Evolutionary conservation across 1,140 invertebrate species (phyloP).

Genomic region (Varroa destructor): DNA sequence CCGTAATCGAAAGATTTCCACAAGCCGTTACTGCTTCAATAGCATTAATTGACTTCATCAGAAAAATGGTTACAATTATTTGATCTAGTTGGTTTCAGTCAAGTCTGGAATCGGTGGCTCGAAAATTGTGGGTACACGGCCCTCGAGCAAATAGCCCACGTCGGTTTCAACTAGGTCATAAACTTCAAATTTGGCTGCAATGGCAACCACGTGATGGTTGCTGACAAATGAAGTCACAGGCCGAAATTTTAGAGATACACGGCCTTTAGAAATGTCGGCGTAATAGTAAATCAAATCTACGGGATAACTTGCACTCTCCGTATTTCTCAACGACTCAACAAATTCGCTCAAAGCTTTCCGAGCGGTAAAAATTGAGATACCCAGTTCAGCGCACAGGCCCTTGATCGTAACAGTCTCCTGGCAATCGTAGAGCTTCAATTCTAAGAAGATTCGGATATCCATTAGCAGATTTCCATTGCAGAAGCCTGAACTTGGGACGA

Average conservation of each 20-base stretch:
- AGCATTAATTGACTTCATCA: too few species aligned
- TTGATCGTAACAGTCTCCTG: background rate
- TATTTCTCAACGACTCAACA: background rate
- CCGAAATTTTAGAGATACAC: background rate
- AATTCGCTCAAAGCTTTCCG: background rate
- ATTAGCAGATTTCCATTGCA: too few species aligned
- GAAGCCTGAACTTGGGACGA: too few species aligned
- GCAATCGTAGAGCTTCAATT: conserved; percentile 1
- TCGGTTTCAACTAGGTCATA: background rate
- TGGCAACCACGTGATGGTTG: background rate
- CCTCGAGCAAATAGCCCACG: conserved; percentile 2
- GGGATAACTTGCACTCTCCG: background rate
- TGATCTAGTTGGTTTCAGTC: too few species aligned
- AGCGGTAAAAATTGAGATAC: background rate
- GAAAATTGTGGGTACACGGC: background rate
- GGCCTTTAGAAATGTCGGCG: background rate
- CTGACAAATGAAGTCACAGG: background rate
- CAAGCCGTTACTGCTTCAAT: too few species aligned
- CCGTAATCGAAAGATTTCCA: background rate
- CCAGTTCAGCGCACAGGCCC: conserved; percentile 8
- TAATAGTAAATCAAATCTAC: background rate
- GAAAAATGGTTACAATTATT: too few species aligned
- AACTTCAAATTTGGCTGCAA: conserved; percentile 1
- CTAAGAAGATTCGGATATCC: background rate
- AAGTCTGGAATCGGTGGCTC: too few species aligned